These are phyloP conservation scores for Cheiracanthium punctorium DNA, from an alignment of 2,888 invertebrate species.

Conservation along the genomic window DNA sequence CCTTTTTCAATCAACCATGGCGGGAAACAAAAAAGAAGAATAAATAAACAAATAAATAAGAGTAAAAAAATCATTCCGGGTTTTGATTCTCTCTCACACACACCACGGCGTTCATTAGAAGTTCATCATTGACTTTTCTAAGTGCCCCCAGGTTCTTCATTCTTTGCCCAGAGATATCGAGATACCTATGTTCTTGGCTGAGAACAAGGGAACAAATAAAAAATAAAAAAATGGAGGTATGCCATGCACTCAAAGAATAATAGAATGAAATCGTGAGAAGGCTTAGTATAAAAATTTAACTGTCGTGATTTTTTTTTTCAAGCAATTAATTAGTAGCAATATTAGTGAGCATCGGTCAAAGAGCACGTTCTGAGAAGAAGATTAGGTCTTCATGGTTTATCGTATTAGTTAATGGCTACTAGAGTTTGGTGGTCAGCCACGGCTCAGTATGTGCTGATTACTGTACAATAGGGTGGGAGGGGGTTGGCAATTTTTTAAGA, in stretches of 20 bases:
- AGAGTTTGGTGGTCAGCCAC: too few relatives aligned
- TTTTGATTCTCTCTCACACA: neutral
- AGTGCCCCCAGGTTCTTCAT: neutral
- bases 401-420: too few relatives aligned
- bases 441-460: too few relatives aligned
- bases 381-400: too few relatives aligned
- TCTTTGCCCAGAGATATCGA: neutral
- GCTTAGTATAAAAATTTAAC: neutral
- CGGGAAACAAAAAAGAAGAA: neutral
- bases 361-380: too few relatives aligned
- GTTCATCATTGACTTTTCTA: neutral
- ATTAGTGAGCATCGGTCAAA: too few relatives aligned
- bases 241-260: neutral
- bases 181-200: neutral
- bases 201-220: neutral
- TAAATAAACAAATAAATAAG: too few relatives aligned
- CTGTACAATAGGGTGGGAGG: too few relatives aligned
- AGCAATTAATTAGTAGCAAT: neutral
- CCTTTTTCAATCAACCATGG: neutral
- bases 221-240: neutral
- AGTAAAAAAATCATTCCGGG: slow-evolving; percentile 12
- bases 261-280: neutral
- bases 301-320: neutral
- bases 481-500: too few relatives aligned
- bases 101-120: neutral